A percentile compares a stretch with the other conserved stretches of the same genome.
phyloP scores from a whole-genome alignment of 1,140 invertebrate species.

The Conopomorpha cramerella region DNA sequence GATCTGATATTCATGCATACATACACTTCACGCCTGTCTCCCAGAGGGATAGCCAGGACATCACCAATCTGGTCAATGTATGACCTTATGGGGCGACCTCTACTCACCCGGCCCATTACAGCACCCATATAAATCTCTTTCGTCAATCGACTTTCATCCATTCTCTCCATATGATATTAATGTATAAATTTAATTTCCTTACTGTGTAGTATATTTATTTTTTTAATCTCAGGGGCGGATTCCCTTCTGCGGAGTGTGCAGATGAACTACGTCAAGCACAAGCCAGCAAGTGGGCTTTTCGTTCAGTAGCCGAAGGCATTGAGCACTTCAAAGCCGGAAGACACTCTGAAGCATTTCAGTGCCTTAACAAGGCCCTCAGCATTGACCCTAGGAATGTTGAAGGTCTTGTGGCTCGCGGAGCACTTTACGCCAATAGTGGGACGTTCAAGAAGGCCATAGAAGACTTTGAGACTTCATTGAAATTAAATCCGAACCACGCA shows the following conservation, averaged over 20 bases:
- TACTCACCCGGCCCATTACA: no score
- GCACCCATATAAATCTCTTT: no score
- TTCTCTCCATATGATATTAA: conserved; percentile 6
- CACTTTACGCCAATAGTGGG: conserved; percentile 91
- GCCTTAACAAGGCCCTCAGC: conserved; percentile 89
- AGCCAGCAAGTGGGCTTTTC: conserved; percentile 90
- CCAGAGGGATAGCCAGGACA: no score
- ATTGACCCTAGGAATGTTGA: conserved; percentile 94
- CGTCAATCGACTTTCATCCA: no score
- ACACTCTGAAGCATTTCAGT: conserved; percentile 92
- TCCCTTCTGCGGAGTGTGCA: conserved; percentile 80
- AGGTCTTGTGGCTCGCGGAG: conserved; percentile 90
- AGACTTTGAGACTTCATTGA: conserved; percentile 90
- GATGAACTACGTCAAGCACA: conserved; percentile 83
- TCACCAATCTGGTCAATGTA: no score
- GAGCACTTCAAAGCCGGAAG: conserved; percentile 90
- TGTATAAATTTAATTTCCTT: conserved; percentile 5
- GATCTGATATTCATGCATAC: conserved; percentile 3
- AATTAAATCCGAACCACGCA: conserved; percentile 87
- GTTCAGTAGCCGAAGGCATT: conserved; percentile 90
- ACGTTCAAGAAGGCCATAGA: conserved; percentile 92
- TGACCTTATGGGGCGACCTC: no score
- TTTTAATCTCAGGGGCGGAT: conserved; percentile 66
- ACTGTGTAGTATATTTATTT: conserved; percentile 9
- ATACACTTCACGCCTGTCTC: no score